A percentile compares a stretch with the other conserved stretches of the same genome.
Conservation (phyloP, 2,797 vertebrate species). For the Gymnopithys bicolor region DNA sequence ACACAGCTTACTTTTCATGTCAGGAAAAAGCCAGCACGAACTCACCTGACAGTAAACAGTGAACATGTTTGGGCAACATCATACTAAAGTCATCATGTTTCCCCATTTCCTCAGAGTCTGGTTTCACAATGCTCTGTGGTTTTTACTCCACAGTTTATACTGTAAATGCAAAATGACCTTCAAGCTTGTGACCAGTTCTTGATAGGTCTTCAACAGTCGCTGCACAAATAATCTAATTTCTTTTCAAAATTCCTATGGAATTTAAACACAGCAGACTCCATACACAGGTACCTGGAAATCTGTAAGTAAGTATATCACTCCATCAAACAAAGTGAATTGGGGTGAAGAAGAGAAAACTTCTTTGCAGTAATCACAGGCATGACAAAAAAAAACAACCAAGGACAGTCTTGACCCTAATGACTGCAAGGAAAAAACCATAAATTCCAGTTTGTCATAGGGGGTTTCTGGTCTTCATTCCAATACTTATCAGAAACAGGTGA, state of each 20-base stretch:
- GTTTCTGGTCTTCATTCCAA: not conserved
- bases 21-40: constrained; percentile 39
- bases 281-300: not conserved
- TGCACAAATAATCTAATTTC: not conserved
- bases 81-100: constrained; percentile 35
- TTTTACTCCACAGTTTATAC: constrained; percentile 27
- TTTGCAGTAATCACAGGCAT: not conserved
- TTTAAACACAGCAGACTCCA: not conserved
- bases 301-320: not conserved
- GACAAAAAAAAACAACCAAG: not conserved
- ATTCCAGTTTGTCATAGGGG: not conserved
- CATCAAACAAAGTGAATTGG: not conserved
- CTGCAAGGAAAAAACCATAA: not conserved
- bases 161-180: constrained; percentile 43
- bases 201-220: not conserved
- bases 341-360: not conserved
- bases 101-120: constrained; percentile 55
- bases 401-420: not conserved
- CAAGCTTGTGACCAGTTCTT: not conserved
- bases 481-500: not conserved
- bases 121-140: constrained; percentile 37
- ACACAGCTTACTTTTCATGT: constrained; percentile 6
- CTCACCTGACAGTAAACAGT: constrained; percentile 38
- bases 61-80: constrained; percentile 60
- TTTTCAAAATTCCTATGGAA: not conserved